Percentiles rank a stretch among this genome's conserved stretches.
phyloP scores from a whole-genome alignment of 1,140 invertebrate species.

The Drosophila truncata region DNA sequence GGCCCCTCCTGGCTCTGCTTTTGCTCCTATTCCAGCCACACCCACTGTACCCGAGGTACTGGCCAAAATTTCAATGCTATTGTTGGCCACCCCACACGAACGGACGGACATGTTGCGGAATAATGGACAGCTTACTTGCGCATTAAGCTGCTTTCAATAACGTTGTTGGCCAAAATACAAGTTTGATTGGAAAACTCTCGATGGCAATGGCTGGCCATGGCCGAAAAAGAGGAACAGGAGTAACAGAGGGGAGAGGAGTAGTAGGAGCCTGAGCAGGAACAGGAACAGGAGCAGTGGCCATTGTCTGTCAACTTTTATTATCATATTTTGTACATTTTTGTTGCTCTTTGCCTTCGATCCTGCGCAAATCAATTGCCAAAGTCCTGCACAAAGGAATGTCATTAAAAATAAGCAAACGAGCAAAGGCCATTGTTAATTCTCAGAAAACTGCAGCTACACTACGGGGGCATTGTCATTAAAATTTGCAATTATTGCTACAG shows the following conservation, averaged over 20 bases:
- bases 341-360: constrained; percentile 50
- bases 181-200: constrained; percentile 79
- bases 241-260: background rate
- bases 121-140: constrained; percentile 82
- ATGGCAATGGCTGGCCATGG: constrained; percentile 18
- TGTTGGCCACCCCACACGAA: constrained; percentile 25
- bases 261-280: background rate
- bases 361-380: constrained; percentile 68
- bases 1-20: background rate
- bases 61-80: constrained; percentile 72
- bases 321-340: constrained; percentile 68
- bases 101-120: constrained; percentile 70
- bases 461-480: constrained; percentile 22
- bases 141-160: constrained; percentile 82
- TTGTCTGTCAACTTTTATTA: constrained; percentile 66
- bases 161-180: constrained; percentile 70
- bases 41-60: constrained; percentile 10
- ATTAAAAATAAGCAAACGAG: constrained; percentile 43
- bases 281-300: background rate
- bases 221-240: background rate
- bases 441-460: background rate
- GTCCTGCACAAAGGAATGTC: constrained; percentile 44
- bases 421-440: constrained; percentile 10
- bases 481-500: constrained; percentile 8
- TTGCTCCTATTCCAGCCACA: constrained; percentile 7